These are phyloP conservation scores for Nicator chloris DNA, from an alignment of 2,113 vertebrate genomes.

Conservation along the genomic window DNA sequence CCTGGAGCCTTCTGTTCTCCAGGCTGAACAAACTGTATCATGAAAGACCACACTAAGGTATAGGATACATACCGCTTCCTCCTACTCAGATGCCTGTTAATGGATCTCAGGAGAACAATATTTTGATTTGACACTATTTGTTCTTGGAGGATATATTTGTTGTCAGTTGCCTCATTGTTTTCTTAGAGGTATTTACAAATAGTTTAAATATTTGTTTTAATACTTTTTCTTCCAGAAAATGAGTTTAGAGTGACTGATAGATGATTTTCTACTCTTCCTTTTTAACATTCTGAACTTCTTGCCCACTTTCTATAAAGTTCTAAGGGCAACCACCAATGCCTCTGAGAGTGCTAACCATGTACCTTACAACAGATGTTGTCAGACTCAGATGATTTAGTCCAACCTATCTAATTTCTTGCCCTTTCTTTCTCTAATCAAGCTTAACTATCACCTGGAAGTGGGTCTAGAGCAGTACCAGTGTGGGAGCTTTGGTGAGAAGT, in stretches of 20 bases:
- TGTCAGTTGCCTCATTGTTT: neutral
- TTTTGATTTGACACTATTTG: neutral
- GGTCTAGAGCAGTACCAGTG: neutral
- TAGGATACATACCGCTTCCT: neutral
- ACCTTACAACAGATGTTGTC: neutral
- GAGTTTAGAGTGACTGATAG: neutral
- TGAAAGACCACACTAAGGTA: neutral
- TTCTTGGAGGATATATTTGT: neutral
- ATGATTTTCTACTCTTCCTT: neutral
- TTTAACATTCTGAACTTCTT: neutral
- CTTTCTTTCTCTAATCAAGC: neutral
- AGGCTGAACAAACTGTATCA: neutral
- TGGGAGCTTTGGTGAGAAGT: neutral
- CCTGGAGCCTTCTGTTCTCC: neutral
- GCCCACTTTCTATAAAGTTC: fast-evolving
- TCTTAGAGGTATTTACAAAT: neutral
- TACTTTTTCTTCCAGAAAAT: neutral
- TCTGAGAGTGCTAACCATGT: neutral
- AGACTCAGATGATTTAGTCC: neutral
- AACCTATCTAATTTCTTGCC: neutral
- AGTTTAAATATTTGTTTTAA: neutral
- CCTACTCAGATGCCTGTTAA: neutral
- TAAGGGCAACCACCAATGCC: neutral
- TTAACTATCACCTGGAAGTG: neutral
- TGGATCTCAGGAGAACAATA: neutral